Evolutionary conservation across 1,140 invertebrate genomes (phyloP).

Genomic region (Bacillus rossius): DNA sequence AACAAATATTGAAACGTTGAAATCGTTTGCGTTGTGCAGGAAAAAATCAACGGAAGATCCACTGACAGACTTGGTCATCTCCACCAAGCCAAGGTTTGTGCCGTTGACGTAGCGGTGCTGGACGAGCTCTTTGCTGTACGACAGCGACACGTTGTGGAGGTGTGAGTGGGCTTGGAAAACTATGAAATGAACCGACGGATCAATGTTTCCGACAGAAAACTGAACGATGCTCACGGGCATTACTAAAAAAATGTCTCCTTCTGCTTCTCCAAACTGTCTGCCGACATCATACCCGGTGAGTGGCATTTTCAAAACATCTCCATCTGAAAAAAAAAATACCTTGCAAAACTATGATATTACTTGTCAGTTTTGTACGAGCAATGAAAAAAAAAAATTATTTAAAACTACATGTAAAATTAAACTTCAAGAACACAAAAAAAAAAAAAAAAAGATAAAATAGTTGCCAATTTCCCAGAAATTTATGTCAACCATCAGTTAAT

Average conservation of each 20-base stretch:
- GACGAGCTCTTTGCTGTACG: conserved; percentile 40
- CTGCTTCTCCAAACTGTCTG: conserved; percentile 21
- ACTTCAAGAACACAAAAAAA: no score
- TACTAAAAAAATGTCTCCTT: conserved; percentile 15
- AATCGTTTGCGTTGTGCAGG: conserved; percentile 40
- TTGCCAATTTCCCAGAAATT: no score
- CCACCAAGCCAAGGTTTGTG: conserved; percentile 57
- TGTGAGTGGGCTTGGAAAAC: conserved; percentile 62
- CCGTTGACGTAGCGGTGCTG: conserved; percentile 43
- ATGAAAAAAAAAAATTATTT: no score
- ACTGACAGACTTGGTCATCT: conserved; percentile 24
- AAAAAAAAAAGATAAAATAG: no score
- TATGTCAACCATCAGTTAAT: no score
- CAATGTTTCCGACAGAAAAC: conserved; percentile 46
- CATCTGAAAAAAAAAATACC: conserved; percentile 36
- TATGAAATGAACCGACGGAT: conserved; percentile 47
- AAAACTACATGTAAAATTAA: no score
- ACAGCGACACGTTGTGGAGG: conserved; percentile 52
- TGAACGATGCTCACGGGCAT: conserved; percentile 26
- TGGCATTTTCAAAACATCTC: conserved; percentile 15
- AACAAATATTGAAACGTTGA: conserved; percentile 43
- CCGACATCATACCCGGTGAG: conserved; percentile 17
- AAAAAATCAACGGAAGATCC: conserved; percentile 29
- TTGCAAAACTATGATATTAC: no score
- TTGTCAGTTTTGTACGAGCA: no score